A percentile compares a stretch with the other conserved stretches of the same genome.
These are phyloP conservation scores for Heliconius aoede DNA, from an alignment of 2,888 invertebrate species.

Conservation along the genomic window DNA sequence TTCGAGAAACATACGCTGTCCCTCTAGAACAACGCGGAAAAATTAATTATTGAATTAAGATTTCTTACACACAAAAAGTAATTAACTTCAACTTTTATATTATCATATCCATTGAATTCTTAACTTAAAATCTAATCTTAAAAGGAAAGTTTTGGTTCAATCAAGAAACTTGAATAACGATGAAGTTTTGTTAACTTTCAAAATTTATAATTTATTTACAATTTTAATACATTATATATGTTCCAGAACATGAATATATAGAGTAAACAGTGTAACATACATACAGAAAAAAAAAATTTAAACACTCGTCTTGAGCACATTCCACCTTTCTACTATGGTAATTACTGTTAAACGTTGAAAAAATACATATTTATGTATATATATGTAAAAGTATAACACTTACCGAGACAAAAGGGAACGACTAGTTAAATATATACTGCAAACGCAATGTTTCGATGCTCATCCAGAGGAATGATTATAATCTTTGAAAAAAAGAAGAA, in stretches of 20 bases:
- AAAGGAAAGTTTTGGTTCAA: slow-evolving; percentile 5
- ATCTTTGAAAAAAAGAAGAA: too few species aligned
- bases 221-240: not conserved
- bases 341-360: too few species aligned
- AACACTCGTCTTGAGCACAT: too few species aligned
- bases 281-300: too few species aligned
- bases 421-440: not conserved
- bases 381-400: too few species aligned
- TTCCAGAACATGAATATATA: not conserved
- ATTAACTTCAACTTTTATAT: not conserved
- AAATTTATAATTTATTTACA: not conserved
- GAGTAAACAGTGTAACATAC: not conserved
- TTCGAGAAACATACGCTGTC: too few species aligned
- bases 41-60: too few species aligned
- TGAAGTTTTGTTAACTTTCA: slow-evolving; percentile 10
- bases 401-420: not conserved
- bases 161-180: slow-evolving; percentile 11
- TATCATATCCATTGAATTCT: not conserved
- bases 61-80: not conserved
- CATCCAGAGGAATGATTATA: too few species aligned
- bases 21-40: too few species aligned
- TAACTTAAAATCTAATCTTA: not conserved
- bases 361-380: not conserved
- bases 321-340: too few species aligned
- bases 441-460: too few species aligned